A percentile compares a stretch with the other conserved stretches of the same genome.
phyloP scores from a whole-genome alignment of 2,888 invertebrate genomes.

The Onchidella celtica region DNA sequence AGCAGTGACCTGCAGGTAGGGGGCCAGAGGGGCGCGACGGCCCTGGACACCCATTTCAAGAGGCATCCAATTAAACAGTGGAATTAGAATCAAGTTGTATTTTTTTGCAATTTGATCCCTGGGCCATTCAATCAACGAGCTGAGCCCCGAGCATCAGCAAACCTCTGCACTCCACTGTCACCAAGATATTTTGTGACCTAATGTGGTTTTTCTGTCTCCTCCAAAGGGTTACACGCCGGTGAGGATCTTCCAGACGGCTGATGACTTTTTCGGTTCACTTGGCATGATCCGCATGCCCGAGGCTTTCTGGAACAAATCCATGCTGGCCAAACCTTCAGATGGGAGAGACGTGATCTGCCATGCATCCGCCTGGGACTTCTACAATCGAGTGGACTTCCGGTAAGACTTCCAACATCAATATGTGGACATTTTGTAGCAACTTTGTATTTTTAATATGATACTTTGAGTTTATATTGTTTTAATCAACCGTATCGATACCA shows the following conservation, averaged over 20 bases:
- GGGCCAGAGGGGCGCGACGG: too few species aligned
- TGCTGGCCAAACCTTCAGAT: conserved; percentile 88
- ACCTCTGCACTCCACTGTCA: too few species aligned
- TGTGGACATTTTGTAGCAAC: background rate
- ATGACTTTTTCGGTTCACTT: conserved; percentile 74
- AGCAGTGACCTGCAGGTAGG: background rate
- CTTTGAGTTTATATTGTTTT: background rate
- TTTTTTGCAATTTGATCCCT: too few species aligned
- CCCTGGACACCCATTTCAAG: too few species aligned
- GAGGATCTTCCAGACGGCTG: conserved; percentile 82
- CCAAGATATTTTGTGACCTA: too few species aligned
- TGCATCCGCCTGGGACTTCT: conserved; percentile 91
- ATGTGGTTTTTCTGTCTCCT: too few species aligned
- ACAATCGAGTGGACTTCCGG: conserved; percentile 91
- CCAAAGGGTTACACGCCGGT: conserved; percentile 78
- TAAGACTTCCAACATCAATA: conserved; percentile 79
- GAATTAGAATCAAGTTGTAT: too few species aligned
- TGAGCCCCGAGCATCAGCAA: too few species aligned
- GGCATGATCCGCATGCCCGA: conserved; percentile 88
- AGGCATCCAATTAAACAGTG: too few species aligned
- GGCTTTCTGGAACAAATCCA: conserved; percentile 91
- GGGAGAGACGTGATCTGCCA: conserved; percentile 85
- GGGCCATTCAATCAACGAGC: too few species aligned
- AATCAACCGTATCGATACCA: too few species aligned
- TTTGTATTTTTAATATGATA: background rate